Percentiles rank a stretch among this genome's conserved stretches.
These are phyloP conservation scores for Gonioctena quinquepunctata DNA, from an alignment of 1,140 invertebrate species.

Conservation along the genomic window DNA sequence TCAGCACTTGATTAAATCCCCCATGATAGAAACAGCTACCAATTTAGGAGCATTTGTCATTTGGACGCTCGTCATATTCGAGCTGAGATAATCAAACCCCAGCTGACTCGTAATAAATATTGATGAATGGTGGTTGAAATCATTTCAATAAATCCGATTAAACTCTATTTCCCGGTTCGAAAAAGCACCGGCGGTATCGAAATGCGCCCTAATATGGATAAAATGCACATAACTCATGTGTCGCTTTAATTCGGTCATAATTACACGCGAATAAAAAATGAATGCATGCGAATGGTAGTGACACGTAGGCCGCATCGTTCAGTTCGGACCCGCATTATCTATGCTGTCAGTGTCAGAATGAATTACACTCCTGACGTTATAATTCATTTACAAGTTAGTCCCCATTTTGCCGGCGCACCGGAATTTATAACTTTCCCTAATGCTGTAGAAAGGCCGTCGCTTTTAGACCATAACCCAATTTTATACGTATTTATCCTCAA, in stretches of 20 bases:
- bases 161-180: background rate
- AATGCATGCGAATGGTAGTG: background rate
- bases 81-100: background rate
- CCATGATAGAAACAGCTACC: too few relatives aligned
- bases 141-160: background rate
- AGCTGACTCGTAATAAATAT: background rate
- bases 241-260: background rate
- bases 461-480: slow-evolving; percentile 27
- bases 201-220: background rate
- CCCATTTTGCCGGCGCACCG: slow-evolving; percentile 8
- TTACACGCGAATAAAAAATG: slow-evolving; percentile 5
- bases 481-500: slow-evolving; percentile 9
- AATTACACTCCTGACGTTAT: slow-evolving; percentile 35
- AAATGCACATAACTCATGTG: background rate
- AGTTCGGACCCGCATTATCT: slow-evolving; percentile 21
- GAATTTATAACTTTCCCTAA: slow-evolving; percentile 33
- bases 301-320: slow-evolving; percentile 11
- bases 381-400: slow-evolving; percentile 39
- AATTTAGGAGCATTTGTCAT: background rate
- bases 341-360: slow-evolving; percentile 34
- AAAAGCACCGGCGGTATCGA: background rate
- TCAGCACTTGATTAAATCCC: too few relatives aligned
- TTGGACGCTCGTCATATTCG: background rate
- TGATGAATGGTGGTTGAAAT: background rate
- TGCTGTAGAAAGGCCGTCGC: slow-evolving; percentile 22